Conservation (phyloP, 1,140 invertebrate species). For the Xylocopa sonorina region DNA sequence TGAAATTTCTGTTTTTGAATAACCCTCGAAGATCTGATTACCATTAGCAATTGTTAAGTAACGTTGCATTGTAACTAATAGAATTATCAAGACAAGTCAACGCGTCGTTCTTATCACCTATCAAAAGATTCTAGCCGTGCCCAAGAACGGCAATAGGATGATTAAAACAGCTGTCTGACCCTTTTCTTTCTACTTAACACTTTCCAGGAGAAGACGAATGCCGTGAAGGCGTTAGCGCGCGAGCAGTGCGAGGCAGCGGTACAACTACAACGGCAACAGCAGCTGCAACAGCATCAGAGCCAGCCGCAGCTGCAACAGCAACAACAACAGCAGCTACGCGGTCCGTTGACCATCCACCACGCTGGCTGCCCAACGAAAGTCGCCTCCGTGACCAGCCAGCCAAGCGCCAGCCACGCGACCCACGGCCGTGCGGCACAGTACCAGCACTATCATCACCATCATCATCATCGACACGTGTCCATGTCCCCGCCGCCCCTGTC, state of each 20-base stretch:
- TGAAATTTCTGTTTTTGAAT: too few species aligned
- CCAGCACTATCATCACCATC: slow-evolving; percentile 67
- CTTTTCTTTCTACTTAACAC: too few species aligned
- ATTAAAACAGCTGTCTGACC: too few species aligned
- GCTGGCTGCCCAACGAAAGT: slow-evolving; percentile 45
- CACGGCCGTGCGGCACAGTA: slow-evolving; percentile 33
- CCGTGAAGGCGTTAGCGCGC: slow-evolving; percentile 81
- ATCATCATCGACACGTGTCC: slow-evolving; percentile 72
- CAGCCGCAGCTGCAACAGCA: slow-evolving; percentile 59
- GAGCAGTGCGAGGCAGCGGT: slow-evolving; percentile 80
- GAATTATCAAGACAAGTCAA: too few species aligned
- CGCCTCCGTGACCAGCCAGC: slow-evolving; percentile 25
- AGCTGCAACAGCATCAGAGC: slow-evolving; percentile 66
- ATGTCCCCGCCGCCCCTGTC: slow-evolving; percentile 79
- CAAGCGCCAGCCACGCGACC: slow-evolving; percentile 38
- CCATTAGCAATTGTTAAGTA: too few species aligned
- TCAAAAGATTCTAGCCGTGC: too few species aligned
- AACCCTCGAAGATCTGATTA: too few species aligned
- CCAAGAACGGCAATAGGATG: too few species aligned
- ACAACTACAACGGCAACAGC: slow-evolving; percentile 74
- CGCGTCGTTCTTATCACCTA: too few species aligned
- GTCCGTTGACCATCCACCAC: slow-evolving; percentile 31
- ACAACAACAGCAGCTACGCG: slow-evolving; percentile 51
- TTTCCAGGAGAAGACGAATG: slow-evolving; percentile 83
- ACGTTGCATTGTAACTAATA: too few species aligned